Evolutionary conservation across 2,113 vertebrate genomes (phyloP), one percentile per base, ranked within the genome.

Genomic region (Cephalopterus ornatus): DNA sequence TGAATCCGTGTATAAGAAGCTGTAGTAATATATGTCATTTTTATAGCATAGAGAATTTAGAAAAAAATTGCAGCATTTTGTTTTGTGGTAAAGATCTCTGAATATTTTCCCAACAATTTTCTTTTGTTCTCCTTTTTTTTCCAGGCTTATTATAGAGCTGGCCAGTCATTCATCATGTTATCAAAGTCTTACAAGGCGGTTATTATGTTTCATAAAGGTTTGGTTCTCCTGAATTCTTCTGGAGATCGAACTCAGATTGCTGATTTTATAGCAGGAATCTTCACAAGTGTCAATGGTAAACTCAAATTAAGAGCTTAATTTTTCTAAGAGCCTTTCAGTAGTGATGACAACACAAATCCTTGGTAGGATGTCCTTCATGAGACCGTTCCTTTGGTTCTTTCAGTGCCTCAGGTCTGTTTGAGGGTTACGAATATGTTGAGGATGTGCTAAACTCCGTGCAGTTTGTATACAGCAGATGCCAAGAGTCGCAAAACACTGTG

Each of bases 81-180:
- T 47, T 93, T 63, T 39, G 15, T 65, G 37, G 8, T 67, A 39
- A 80, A 66, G 19, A 19, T 67, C 17, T 79, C 21, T 44, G 59
- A 77, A 37, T 76, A 32, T 84, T 88, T 96, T 90, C 22, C 16
- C 14, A 80, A 32, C 33, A 37, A 18, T 65, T 16, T 6, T 73
- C 16, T 65, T 27, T 89, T 76, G 24, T 65, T 76, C 7, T 76
- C 61, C 37, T 63, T 47, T 77, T 53, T 42, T 42, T 41, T 46
- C 13, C 73, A 98, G 98, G 98, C 97, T 14, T 98, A 98, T 89
- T 98, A 98, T 32, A 97, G 98, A 83, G 97, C 97, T 65, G 98
- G 98, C 17, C 93, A 97, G 20, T 97, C 98, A 15, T 58, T 97
- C 70, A 80, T 98, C 67, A 93, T 90, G 77, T 73, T 98, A 58